These are phyloP conservation scores for Myotis pilosus DNA, from an alignment of 2,797 vertebrate genomes.

Conservation along the genomic window DNA sequence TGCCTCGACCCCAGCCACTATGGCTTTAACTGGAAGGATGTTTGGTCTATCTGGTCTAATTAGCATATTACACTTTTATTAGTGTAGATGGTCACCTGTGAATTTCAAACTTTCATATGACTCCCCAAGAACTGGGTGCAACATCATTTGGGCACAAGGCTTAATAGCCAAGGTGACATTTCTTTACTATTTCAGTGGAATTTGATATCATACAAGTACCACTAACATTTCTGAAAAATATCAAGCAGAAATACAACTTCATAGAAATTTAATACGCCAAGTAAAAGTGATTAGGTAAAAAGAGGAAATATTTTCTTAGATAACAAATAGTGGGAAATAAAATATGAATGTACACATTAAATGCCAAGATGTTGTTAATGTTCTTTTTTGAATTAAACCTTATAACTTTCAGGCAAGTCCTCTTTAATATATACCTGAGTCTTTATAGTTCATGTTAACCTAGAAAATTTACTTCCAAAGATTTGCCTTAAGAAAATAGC, in stretches of 20 bases:
- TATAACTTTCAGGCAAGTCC: neutral
- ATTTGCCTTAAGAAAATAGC: neutral
- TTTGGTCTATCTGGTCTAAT: too few relatives aligned
- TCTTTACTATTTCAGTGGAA: slow-evolving; percentile 67
- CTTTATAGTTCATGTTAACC: neutral
- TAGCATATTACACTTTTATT: too few relatives aligned
- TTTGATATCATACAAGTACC: slow-evolving; percentile 38
- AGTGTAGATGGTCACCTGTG: neutral
- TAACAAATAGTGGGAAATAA: neutral
- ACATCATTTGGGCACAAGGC: slow-evolving; percentile 29
- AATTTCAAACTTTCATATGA: neutral
- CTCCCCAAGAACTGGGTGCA: neutral
- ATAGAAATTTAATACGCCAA: neutral
- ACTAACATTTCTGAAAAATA: slow-evolving; percentile 56
- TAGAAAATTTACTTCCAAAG: neutral
- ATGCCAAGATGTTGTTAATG: neutral
- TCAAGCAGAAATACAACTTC: slow-evolving; percentile 25
- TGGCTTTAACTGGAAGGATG: too few relatives aligned
- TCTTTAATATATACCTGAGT: neutral
- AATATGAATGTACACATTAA: neutral
- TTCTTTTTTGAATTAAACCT: neutral
- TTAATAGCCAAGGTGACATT: slow-evolving; percentile 57
- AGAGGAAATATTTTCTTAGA: neutral
- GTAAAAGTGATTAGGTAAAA: neutral
- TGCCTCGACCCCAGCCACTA: too few relatives aligned